These are phyloP conservation scores for Corvus hawaiiensis DNA, from an alignment of 2,113 vertebrate species.

Conservation along the genomic window DNA sequence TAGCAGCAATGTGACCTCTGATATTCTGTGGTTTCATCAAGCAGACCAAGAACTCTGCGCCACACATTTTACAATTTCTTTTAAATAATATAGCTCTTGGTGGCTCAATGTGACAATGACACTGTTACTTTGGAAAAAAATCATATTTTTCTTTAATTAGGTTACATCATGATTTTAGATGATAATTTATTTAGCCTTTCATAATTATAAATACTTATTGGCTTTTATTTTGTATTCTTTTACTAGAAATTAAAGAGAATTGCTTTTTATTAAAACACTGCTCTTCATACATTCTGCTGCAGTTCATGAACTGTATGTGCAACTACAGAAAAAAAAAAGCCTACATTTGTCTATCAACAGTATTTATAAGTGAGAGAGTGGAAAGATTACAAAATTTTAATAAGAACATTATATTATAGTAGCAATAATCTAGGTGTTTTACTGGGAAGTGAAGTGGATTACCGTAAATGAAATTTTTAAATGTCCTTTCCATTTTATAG, in stretches of 20 bases:
- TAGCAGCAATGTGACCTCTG: not conserved
- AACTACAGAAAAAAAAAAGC: constrained; percentile 54
- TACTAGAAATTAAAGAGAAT: not conserved
- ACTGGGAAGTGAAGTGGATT: constrained; percentile 90
- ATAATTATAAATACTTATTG: not conserved
- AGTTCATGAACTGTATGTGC: constrained; percentile 28
- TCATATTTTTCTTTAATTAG: not conserved
- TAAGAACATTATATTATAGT: constrained; percentile 78
- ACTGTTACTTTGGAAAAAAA: not conserved
- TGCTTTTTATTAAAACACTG: not conserved
- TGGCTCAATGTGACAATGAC: not conserved
- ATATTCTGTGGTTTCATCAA: not conserved
- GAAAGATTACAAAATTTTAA: constrained; percentile 84
- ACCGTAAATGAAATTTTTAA: constrained; percentile 91
- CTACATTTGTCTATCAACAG: constrained; percentile 76
- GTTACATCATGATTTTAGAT: not conserved
- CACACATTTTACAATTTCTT: not conserved
- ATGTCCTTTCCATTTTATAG: constrained; percentile 91
- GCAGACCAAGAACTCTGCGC: not conserved
- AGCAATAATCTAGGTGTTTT: constrained; percentile 91
- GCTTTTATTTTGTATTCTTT: not conserved
- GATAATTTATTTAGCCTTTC: not conserved
- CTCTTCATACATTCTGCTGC: not conserved
- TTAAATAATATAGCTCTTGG: not conserved
- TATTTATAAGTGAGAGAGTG: constrained; percentile 78